These are phyloP conservation scores for Pteromalus puparum DNA, from an alignment of 1,140 invertebrate genomes.

Conservation along the genomic window DNA sequence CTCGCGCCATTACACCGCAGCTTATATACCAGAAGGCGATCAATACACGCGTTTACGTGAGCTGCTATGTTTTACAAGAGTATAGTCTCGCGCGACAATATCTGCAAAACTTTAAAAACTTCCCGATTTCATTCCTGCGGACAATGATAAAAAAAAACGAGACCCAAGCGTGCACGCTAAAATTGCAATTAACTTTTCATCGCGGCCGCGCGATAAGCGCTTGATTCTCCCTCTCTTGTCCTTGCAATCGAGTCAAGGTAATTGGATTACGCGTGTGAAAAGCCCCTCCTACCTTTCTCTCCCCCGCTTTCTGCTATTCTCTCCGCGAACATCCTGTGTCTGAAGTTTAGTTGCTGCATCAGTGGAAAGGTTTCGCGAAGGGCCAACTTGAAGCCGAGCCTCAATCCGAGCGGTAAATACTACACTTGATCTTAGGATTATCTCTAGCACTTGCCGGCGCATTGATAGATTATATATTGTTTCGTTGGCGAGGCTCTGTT, in stretches of 20 bases:
- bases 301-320: background rate
- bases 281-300: background rate
- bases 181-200: slow-evolving; percentile 23
- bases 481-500: background rate
- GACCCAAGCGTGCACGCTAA: no score
- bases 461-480: background rate
- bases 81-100: background rate
- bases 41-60: background rate
- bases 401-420: background rate
- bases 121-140: background rate
- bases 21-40: background rate
- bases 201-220: background rate
- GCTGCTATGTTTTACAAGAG: background rate
- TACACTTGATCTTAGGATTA: slow-evolving; percentile 14
- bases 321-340: slow-evolving; percentile 52
- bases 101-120: background rate
- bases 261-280: slow-evolving; percentile 30
- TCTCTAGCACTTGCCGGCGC: background rate
- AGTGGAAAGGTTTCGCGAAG: background rate
- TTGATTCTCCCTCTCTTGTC: background rate
- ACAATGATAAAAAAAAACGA: background rate
- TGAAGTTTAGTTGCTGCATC: background rate
- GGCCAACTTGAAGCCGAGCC: background rate
- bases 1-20: background rate
- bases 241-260: slow-evolving; percentile 9